phyloP scores from a whole-genome alignment of 2,113 vertebrate genomes.

The Labrus mixtus region DNA sequence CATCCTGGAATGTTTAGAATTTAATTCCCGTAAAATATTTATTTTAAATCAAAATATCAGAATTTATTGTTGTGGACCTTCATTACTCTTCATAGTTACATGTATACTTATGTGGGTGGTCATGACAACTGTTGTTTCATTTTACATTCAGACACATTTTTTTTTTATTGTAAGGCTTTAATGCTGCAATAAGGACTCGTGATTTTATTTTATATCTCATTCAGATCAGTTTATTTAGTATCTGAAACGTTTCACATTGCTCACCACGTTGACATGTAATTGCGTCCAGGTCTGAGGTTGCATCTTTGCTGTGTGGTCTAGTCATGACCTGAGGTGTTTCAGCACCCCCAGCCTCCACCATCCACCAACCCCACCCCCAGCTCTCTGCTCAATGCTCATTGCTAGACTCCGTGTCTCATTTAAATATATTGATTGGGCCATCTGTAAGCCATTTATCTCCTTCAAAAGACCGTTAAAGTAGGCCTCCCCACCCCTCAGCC shows the following conservation, averaged over 20 bases:
- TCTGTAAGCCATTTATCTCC: slow-evolving; percentile 88
- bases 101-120: no score
- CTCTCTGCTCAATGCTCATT: slow-evolving; percentile 63
- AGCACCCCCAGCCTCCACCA: background rate
- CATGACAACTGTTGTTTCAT: no score
- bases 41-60: no score
- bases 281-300: slow-evolving; percentile 30
- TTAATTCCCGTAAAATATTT: no score
- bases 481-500: slow-evolving; percentile 75
- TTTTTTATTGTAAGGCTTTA: no score
- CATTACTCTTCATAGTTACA: no score
- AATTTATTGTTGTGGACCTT: no score
- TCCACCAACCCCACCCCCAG: slow-evolving; percentile 9
- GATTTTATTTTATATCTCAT: background rate
- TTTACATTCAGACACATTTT: no score
- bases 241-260: background rate
- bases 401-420: slow-evolving; percentile 82
- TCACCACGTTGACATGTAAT: slow-evolving; percentile 17
- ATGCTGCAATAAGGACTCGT: background rate
- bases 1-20: no score
- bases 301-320: slow-evolving; percentile 40
- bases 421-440: slow-evolving; percentile 88
- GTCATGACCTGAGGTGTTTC: slow-evolving; percentile 63
- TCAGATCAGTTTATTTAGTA: background rate
- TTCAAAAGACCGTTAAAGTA: slow-evolving; percentile 85